These are phyloP conservation scores for Noctuana brunneofusca DNA, from an alignment of 2,888 invertebrate genomes.

Conservation along the genomic window DNA sequence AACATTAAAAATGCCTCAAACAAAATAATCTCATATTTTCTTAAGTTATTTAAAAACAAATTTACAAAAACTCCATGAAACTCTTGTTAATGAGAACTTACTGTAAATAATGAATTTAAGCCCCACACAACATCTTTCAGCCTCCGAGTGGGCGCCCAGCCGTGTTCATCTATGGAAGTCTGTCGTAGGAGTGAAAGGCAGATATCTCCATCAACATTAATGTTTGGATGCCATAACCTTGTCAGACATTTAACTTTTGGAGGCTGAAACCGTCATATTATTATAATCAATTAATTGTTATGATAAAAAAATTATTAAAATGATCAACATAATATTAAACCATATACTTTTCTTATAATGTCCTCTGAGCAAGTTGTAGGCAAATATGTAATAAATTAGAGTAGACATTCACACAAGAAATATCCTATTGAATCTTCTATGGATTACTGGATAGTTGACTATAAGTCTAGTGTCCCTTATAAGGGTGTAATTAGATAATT, in stretches of 20 bases:
- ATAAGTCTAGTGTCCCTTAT: too few relatives aligned
- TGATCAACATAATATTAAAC: too few relatives aligned
- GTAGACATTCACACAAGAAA: too few relatives aligned
- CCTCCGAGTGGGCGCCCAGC: slow-evolving; percentile 96
- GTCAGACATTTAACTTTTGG: slow-evolving; percentile 95
- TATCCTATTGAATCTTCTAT: too few relatives aligned
- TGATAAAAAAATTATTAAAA: too few relatives aligned
- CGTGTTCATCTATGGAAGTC: slow-evolving; percentile 95
- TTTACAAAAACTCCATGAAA: too few relatives aligned
- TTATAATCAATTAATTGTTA: background rate
- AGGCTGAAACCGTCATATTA: slow-evolving; percentile 84
- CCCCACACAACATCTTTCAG: slow-evolving; percentile 98
- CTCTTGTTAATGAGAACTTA: slow-evolving; percentile 83
- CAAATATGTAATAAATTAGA: too few relatives aligned
- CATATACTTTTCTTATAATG: too few relatives aligned
- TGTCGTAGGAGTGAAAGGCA: slow-evolving; percentile 95
- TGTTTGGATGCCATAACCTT: slow-evolving; percentile 98
- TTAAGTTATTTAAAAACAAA: background rate
- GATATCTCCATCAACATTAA: slow-evolving; percentile 95
- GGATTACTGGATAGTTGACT: too few relatives aligned
- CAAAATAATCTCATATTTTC: background rate
- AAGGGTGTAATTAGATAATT: background rate
- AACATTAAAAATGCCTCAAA: too few relatives aligned
- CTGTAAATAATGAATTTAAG: slow-evolving; percentile 94
- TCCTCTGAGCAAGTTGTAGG: too few relatives aligned